phyloP scores from a whole-genome alignment of 2,888 invertebrate species.

The Diaprepes abbreviatus region DNA sequence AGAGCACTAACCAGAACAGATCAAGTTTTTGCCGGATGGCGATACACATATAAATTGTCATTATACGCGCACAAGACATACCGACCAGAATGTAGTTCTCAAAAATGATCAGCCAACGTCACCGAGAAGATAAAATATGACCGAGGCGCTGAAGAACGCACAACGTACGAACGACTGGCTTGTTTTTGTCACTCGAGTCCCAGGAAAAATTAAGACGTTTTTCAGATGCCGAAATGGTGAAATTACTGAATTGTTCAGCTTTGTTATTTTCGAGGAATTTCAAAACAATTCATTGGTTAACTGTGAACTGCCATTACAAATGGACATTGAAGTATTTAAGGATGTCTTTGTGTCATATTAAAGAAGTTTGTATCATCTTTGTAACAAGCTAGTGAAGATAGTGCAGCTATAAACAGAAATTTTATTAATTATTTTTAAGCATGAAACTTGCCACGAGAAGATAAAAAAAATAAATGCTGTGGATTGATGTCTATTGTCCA shows the following conservation, averaged over 20 bases:
- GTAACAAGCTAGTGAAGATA: too few species aligned
- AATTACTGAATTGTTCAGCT: conserved; percentile 4
- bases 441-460: too few species aligned
- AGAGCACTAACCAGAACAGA: conserved; percentile 48
- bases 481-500: too few species aligned
- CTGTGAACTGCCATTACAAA: too few species aligned
- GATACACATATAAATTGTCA: conserved; percentile 64
- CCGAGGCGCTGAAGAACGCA: conserved; percentile 61
- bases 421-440: too few species aligned
- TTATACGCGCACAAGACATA: conserved; percentile 64
- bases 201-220: conserved; percentile 35
- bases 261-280: not conserved
- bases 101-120: conserved; percentile 65
- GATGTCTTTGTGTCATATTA: too few species aligned
- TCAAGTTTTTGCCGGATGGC: conserved; percentile 36
- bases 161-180: conserved; percentile 48
- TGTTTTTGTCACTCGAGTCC: conserved; percentile 37
- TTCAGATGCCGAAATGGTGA: conserved; percentile 20
- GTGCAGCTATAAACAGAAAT: too few species aligned
- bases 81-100: conserved; percentile 65
- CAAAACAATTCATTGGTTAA: too few species aligned
- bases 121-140: conserved; percentile 64
- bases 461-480: too few species aligned
- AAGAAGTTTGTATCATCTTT: too few species aligned
- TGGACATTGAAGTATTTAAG: too few species aligned